A percentile compares a stretch with the other conserved stretches of the same genome.
Evolutionary conservation across 2,113 vertebrate genomes (phyloP).

Genomic region (Trogon surrucura): DNA sequence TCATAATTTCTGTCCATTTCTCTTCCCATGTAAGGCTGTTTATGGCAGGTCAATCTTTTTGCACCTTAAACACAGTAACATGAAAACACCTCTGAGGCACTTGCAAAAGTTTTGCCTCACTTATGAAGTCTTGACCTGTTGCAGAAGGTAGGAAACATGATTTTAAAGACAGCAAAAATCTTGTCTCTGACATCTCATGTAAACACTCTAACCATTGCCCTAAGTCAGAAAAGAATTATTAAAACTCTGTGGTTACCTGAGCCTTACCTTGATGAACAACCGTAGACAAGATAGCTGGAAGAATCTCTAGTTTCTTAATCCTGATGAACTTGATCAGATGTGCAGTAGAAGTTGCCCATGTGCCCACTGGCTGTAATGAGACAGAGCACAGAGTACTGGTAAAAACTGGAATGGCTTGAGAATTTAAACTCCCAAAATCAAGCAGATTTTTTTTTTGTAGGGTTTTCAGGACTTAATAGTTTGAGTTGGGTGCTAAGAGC

Average conservation of each 20-base stretch:
- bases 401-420: not conserved
- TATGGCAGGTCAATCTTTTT: not conserved
- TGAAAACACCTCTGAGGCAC: not conserved
- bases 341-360: fast-evolving
- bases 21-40: not conserved
- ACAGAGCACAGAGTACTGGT: not conserved
- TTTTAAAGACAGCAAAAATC: not conserved
- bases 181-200: not conserved
- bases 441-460: not conserved
- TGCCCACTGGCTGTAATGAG: not conserved
- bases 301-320: not conserved
- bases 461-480: not conserved
- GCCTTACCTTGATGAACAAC: not conserved
- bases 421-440: not conserved
- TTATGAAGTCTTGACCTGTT: not conserved
- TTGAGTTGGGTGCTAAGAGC: not conserved
- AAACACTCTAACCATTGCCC: not conserved
- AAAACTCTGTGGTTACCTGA: not conserved
- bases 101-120: not conserved
- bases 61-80: not conserved
- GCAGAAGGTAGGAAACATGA: not conserved
- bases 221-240: not conserved
- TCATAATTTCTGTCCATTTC: not conserved
- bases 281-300: not conserved
- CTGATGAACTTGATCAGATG: not conserved